Base-by-base conservation (phyloP, 2,113 vertebrate species). In the Crotalus viridis region DNA sequence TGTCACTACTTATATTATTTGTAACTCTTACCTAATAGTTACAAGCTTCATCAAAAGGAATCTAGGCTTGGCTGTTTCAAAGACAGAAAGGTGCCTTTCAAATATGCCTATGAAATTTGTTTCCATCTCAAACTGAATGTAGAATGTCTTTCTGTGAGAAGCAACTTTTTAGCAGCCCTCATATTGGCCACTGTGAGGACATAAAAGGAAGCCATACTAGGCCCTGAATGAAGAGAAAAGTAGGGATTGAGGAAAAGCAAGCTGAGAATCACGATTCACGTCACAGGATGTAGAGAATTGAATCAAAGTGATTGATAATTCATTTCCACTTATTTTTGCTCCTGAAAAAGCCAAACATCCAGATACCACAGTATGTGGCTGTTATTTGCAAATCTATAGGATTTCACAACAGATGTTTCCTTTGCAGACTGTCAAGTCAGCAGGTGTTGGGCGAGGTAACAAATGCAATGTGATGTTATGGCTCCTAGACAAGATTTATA, bases 381-480 rank as follows among this genome's bases (percentile, higher is more conserved):
- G 10, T 85, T 94, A 93, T 93, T 93, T 90, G 64, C 28, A 81
- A 92, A 48, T 91, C 93, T 7, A n/a, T 86, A 52, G 93, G 90
- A 91, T 52, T 89, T 46, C 61, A 81, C 0, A 28, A 74, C 59
- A 48, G 28, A 89, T 91, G 52, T 93, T 96, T 94, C 88, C 87
- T 92, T 48, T 92, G 55, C 52, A 95, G 93, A 94, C 69, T 91
- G 94, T 61, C 51, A 95, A 96, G 88, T 90, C 91, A 95, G 89
- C 90, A 96, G 94, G 87, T 54, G 39, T 89, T 92, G 91, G 86
- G 95, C 88, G 93, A 95, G 88, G 88, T 43, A 59, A 17, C 33
- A 55, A 94, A 2, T 0, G 26, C 93, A 81, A 96, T 94, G 94
- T 90, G 64, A 81, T 90, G 33, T 89, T 92, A 89, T 33, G 57